A percentile compares a stretch with the other conserved stretches of the same genome.
These are phyloP conservation scores for Phenacoccus solenopsis DNA, from an alignment of 1,140 invertebrate genomes.

Conservation along the genomic window DNA sequence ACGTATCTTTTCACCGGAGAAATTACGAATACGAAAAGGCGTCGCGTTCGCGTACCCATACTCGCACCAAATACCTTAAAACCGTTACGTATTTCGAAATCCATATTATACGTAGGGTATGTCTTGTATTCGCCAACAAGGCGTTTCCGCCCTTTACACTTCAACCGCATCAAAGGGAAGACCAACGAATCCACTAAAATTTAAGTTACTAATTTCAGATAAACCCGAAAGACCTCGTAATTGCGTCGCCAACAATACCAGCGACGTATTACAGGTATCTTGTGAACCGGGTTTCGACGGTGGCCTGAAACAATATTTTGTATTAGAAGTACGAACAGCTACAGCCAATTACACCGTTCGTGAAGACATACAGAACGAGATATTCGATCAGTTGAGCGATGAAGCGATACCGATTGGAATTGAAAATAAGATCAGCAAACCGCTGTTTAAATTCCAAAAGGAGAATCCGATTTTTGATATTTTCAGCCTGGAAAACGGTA, in stretches of 20 bases:
- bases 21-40: no score
- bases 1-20: no score
- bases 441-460: not conserved
- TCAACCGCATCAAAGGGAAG: no score
- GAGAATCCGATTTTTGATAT: slow-evolving; percentile 37
- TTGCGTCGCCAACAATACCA: slow-evolving; percentile 66
- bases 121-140: no score
- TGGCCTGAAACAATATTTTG: slow-evolving; percentile 58
- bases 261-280: slow-evolving; percentile 51
- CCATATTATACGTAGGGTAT: no score
- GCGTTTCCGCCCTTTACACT: no score
- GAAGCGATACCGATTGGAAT: not conserved
- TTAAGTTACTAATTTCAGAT: slow-evolving; percentile 36
- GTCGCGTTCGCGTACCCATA: no score
- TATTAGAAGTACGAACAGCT: slow-evolving; percentile 54
- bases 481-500: slow-evolving; percentile 48
- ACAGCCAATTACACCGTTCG: not conserved
- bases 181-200: no score
- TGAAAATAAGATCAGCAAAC: not conserved
- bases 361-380: not conserved
- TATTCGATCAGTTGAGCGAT: not conserved
- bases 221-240: slow-evolving; percentile 46
- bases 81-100: no score
- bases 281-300: slow-evolving; percentile 52
- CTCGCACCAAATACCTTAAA: no score